Base-by-base conservation (phyloP, 2,888 invertebrate species). In the Monoplex corrugatus region DNA sequence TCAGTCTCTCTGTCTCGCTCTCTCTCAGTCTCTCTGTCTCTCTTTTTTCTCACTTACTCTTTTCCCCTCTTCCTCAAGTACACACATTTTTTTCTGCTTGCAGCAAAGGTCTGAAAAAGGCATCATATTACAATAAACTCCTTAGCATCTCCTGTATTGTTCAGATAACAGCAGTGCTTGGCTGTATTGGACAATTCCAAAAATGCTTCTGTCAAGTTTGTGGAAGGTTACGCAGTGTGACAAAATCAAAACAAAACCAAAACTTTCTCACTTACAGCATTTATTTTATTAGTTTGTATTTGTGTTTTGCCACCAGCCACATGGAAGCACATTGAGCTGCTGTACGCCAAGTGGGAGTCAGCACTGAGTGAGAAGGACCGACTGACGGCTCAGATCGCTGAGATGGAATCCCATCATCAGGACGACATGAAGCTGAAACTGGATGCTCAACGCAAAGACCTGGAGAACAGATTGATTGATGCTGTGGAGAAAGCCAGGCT, bases 401-500 rank as follows among this genome's bases (percentile, higher is more conserved):
- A 93, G 43, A 85, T 94, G 87, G 93, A 94, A 40, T 89, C 91
- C 5, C 87, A 92, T 45, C 93, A 94, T 89, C 93, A 93, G 88
- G 92, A 90, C 13, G 95, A 95, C 40, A 80, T 95, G 72, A 91
- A 93, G 84, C 87, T 89, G 32, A 93, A 94, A 45, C 78, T 93
- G 43, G 92, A 92, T 13, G 89, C 91, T 0, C 90, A 93, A 45
- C 92, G 93, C 38, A 78, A 90, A 28, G 95, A 95, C 72, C 89
- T 92, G 88, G 92, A 93, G 8, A 91, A 92, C 40, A 91, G 89
- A 40, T 90, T 94, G 5, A 88, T 92, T 32, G 95, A 95, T 90
- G 95, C 95, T 44, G 92, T 94, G 23, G 95, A 95, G 87, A 94
- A 93, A 88, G 91, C 95, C 23, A 93, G 91, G 89, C 92, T 95